These are phyloP conservation scores for Rissa tridactyla DNA, from an alignment of 2,113 vertebrate species.

Conservation along the genomic window DNA sequence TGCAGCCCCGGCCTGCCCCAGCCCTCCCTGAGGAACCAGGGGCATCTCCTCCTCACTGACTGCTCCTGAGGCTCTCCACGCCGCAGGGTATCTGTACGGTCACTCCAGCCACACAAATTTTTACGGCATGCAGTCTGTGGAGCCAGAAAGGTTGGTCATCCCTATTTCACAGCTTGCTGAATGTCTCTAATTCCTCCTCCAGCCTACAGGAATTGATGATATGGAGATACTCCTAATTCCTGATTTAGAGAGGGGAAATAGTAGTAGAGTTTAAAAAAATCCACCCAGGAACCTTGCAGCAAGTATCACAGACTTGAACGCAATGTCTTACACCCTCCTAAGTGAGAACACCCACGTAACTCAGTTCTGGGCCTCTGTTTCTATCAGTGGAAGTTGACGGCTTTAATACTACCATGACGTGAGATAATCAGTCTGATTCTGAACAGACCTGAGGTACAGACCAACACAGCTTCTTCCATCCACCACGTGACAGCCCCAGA, in stretches of 20 bases:
- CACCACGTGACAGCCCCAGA: neutral
- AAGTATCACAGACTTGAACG: neutral
- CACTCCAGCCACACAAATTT: neutral
- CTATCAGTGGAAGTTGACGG: neutral
- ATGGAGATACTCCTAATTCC: neutral
- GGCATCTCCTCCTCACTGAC: neutral
- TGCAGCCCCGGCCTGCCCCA: neutral
- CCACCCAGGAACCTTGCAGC: neutral
- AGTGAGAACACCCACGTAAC: fast-evolving
- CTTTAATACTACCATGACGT: neutral
- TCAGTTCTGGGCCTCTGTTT: neutral
- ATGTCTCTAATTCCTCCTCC: neutral
- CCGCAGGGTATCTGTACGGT: fast-evolving
- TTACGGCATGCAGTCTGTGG: neutral
- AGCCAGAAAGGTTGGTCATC: neutral
- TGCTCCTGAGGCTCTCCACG: neutral
- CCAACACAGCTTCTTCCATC: neutral
- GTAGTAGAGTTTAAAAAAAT: neutral
- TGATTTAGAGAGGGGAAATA: neutral
- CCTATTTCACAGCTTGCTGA: neutral
- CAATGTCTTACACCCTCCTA: neutral
- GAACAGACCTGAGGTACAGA: neutral
- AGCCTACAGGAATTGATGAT: neutral
- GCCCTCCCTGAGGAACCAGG: neutral
- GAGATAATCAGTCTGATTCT: neutral